Base-by-base conservation (phyloP, 2,888 invertebrate genomes). In the Chirona hameri region DNA sequence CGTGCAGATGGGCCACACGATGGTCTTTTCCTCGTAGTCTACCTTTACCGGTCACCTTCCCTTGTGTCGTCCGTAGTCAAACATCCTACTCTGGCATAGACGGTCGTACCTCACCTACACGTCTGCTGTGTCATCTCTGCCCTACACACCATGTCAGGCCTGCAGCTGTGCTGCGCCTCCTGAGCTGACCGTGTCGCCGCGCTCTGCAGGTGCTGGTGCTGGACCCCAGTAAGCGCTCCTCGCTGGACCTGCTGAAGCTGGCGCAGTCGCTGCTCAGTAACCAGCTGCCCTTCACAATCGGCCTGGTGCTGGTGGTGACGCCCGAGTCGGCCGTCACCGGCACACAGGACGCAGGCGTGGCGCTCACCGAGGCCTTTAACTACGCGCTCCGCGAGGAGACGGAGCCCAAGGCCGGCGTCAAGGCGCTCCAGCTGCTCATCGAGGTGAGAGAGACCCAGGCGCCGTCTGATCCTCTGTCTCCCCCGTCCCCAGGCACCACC, bases 251-350 rank as follows among this genome's bases (percentile, higher is more conserved):
- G 18, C 89, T 99, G 29, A 94, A 94, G 87, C 90, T 98, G 85
- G 93, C 95, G 0, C 96, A 98, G 89, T 96, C 97, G 0, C 93
- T 99, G 87, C 92, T 95, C 84, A 91, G 94, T 80, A 97, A 99
- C 88, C 93, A 93, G 83, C 96, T 97, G 10, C 98, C 99, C 0
- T 90, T 94, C 80, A 91, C 97, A 84, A 92, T 99, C 65, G 99
- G 98, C 3, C 87, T 99, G 57, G 84, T 84, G 15, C 82, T 83
- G 84, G 90, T 92, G 65, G 91, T 91, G 9, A 91, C 92, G 84
- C 90, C 91, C 83, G 89, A 90, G 46, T 87, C 90, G 79, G 89
- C 90, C 2, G 87, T 90, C 0, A 91, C 90, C 83, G 92, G 93
- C 0, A 88, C 90, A n/a, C 90, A 90, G 2, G 92, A 93, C 87